Evolutionary conservation across 2,888 invertebrate species (phyloP).

Genomic region (Athalia circularis): DNA sequence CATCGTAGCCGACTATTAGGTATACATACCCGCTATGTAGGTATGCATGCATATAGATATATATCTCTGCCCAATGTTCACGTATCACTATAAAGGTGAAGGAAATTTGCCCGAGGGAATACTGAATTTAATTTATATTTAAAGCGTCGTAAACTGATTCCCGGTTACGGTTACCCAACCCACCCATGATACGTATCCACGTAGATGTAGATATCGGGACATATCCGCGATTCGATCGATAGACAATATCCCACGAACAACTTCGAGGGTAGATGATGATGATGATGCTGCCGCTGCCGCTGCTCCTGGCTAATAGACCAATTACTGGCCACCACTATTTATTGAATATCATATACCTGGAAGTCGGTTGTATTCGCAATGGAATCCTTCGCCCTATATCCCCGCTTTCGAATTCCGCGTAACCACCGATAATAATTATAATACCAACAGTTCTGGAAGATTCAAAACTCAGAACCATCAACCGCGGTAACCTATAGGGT

Average conservation of each 20-base stretch:
- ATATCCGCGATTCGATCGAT: conserved; percentile 17
- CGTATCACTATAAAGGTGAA: too few relatives aligned
- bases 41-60: background rate
- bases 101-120: background rate
- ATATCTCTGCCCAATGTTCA: background rate
- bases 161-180: background rate
- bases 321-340: conserved; percentile 40
- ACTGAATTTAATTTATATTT: conserved; percentile 38
- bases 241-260: conserved; percentile 30
- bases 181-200: background rate
- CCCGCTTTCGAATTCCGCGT: background rate
- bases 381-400: conserved; percentile 1
- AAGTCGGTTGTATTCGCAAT: conserved; percentile 10
- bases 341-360: conserved; percentile 30
- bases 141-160: conserved; percentile 41
- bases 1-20: background rate
- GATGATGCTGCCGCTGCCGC: background rate
- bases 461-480: conserved; percentile 11
- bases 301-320: conserved; percentile 40
- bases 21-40: background rate
- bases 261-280: conserved; percentile 20
- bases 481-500: background rate
- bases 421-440: conserved; percentile 16
- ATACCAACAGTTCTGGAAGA: background rate
- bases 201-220: conserved; percentile 9